Base-by-base conservation (phyloP, 2,888 invertebrate species). In the Oscheius sp. region DNA sequence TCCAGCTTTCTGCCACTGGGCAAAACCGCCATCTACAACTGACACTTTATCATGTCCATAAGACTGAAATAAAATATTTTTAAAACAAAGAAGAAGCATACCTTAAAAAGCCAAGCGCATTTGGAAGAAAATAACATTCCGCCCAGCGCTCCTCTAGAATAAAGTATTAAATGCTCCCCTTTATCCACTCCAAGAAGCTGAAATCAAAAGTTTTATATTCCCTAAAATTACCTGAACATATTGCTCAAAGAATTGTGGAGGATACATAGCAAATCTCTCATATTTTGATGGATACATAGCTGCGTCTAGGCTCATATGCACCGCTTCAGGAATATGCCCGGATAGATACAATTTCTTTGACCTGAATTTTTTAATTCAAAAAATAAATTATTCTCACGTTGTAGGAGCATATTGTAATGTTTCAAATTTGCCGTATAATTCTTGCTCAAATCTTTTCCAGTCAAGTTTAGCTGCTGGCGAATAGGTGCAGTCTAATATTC, bases 1-100 rank as follows among this genome's bases (percentile, higher is more conserved):
- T 0, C 79, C 79, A 21, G 71, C 49, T 18, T 72, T 63, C 27
- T 75, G 71, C 85, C 85, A 86, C 1, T 70, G 76, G 7, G 76
- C 80, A 35, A 86, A 81, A 53, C 86, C 86, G 5, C 86, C 86
- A 63, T 86, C 78, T 1, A 86, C 72, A 1, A 86, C 29, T 0
- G 84, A 84, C 41, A 86, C 64, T 18, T 86, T 83, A 9, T 82
- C 80, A 58, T 85, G 85, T 1, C 86, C 86, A 63, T 86, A 86
- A 16, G 78, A 75, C 79, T 84, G 56, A 68, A 82, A 75, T 29
- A 59, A 25, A 7, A 45, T 13, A 35, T 35, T 35, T 35, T 35
- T 35, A 41, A 21, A 73, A 18, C 7, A 9, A 23, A 18, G 21
- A 58, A 35, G 52, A 12, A 5, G 35, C 61, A 13, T n/a, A 84